phyloP scores from a whole-genome alignment of 2,888 invertebrate genomes.

The Andrena dorsata region DNA sequence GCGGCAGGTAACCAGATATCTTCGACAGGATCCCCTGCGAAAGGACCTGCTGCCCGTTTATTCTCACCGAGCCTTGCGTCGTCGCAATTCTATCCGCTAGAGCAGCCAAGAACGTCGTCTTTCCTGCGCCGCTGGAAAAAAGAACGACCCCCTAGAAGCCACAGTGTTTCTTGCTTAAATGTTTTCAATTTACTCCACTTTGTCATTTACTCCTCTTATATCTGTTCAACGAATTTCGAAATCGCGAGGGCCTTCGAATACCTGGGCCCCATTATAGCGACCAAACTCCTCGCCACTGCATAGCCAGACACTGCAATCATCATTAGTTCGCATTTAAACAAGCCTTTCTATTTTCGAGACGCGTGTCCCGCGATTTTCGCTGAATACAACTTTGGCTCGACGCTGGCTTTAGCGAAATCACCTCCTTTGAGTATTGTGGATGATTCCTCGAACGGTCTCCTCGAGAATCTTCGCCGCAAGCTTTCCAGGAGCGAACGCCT shows the following conservation, averaged over 20 bases:
- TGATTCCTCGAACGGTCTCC: conserved; percentile 19
- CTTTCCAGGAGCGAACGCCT: conserved; percentile 13
- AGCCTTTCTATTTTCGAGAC: background rate
- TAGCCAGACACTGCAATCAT: conserved; percentile 80
- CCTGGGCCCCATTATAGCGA: conserved; percentile 84
- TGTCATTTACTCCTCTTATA: background rate
- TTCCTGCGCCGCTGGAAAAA: conserved; percentile 87
- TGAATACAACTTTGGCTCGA: background rate
- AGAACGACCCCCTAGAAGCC: background rate
- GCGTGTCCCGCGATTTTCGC: background rate
- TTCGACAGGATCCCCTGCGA: conserved; percentile 85
- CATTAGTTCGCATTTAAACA: background rate
- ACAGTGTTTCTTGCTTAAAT: background rate
- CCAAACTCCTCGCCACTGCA: conserved; percentile 78
- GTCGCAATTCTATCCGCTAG: conserved; percentile 86
- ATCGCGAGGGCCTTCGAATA: conserved; percentile 53
- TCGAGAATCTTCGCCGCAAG: conserved; percentile 26
- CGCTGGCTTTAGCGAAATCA: conserved; percentile 15
- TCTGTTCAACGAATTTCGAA: background rate
- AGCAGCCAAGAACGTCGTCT: conserved; percentile 87
- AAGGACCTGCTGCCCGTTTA: conserved; percentile 85
- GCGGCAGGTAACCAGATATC: conserved; percentile 88
- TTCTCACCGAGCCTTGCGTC: conserved; percentile 83
- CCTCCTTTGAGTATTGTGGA: conserved; percentile 66
- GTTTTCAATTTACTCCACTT: too few relatives aligned